These are phyloP conservation scores for Caenorhabditis drosophilae DNA, from an alignment of 2,888 invertebrate species.

Conservation along the genomic window DNA sequence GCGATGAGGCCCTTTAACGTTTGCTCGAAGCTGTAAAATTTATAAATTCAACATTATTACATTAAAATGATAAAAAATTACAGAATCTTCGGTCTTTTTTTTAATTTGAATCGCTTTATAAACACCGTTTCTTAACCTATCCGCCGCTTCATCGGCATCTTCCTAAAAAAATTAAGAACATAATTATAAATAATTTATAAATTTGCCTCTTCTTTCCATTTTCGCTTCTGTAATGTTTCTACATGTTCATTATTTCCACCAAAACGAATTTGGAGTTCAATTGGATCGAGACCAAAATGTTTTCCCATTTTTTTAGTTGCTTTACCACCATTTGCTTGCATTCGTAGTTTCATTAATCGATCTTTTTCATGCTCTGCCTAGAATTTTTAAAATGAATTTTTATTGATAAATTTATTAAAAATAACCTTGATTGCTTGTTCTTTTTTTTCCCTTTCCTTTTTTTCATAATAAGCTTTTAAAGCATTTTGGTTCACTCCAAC, in stretches of 20 bases:
- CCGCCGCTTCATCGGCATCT: constrained; percentile 41
- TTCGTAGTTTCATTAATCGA: constrained; percentile 48
- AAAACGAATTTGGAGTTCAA: constrained; percentile 57
- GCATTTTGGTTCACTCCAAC: constrained; percentile 22
- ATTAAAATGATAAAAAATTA: background rate
- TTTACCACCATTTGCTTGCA: constrained; percentile 60
- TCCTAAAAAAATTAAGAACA: constrained; percentile 28
- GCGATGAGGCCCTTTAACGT: constrained; percentile 39
- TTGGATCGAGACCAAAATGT: constrained; percentile 56
- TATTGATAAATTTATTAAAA: too few relatives aligned
- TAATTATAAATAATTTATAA: background rate
- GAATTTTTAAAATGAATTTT: background rate
- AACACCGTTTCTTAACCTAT: constrained; percentile 44
- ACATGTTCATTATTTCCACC: constrained; percentile 51
- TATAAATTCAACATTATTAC: background rate
- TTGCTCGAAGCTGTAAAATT: constrained; percentile 9
- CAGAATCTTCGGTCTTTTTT: constrained; percentile 36
- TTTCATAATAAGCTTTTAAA: constrained; percentile 44
- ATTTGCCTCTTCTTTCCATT: constrained; percentile 52
- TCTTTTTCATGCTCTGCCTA: constrained; percentile 45
- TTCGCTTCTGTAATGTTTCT: constrained; percentile 48
- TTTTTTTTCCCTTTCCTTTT: constrained; percentile 34
- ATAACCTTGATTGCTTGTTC: constrained; percentile 17
- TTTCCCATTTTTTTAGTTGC: constrained; percentile 63
- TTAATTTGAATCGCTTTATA: constrained; percentile 46